Evolutionary conservation across 2,888 invertebrate species (phyloP).

Genomic region (Monopis laevigella): DNA sequence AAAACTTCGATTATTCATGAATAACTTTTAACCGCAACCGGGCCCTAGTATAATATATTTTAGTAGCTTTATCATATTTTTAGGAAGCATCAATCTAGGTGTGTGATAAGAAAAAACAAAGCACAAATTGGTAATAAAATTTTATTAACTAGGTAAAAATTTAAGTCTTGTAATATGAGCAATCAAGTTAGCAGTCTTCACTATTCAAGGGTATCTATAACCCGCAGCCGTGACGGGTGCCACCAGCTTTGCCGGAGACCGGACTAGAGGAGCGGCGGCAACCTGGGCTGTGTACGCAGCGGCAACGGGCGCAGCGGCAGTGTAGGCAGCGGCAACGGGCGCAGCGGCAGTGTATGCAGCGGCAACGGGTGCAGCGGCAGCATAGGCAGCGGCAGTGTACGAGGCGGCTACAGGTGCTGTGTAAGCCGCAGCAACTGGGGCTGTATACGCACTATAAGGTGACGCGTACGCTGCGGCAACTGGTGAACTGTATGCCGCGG

Average conservation of each 20-base stretch:
- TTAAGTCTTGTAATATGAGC: too few relatives aligned
- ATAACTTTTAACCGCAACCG: too few relatives aligned
- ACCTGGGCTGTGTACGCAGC: slow-evolving; percentile 25
- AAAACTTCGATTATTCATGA: too few relatives aligned
- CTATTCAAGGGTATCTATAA: slow-evolving; percentile 46
- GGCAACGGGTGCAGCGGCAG: neutral
- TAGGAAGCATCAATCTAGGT: too few relatives aligned
- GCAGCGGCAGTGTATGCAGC: slow-evolving; percentile 15
- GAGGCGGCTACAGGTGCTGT: slow-evolving; percentile 23
- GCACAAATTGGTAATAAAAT: slow-evolving; percentile 4
- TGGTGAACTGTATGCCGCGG: slow-evolving; percentile 24
- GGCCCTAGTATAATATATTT: too few relatives aligned
- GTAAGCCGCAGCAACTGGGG: slow-evolving; percentile 24
- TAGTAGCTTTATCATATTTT: too few relatives aligned
- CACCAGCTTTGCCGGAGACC: slow-evolving; percentile 73
- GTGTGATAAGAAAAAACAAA: too few relatives aligned
- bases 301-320: slow-evolving; percentile 32
- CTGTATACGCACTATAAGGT: too few relatives aligned
- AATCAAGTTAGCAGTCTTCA: slow-evolving; percentile 28
- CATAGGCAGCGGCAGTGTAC: slow-evolving; percentile 43
- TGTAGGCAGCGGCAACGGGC: slow-evolving; percentile 17
- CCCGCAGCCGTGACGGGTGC: slow-evolving; percentile 44
- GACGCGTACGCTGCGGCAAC: slow-evolving; percentile 23
- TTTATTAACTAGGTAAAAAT: slow-evolving; percentile 11
- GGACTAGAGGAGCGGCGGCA: slow-evolving; percentile 67